Evolutionary conservation across 2,797 vertebrate genomes (phyloP).

Genomic region (Gallirallus australis): DNA sequence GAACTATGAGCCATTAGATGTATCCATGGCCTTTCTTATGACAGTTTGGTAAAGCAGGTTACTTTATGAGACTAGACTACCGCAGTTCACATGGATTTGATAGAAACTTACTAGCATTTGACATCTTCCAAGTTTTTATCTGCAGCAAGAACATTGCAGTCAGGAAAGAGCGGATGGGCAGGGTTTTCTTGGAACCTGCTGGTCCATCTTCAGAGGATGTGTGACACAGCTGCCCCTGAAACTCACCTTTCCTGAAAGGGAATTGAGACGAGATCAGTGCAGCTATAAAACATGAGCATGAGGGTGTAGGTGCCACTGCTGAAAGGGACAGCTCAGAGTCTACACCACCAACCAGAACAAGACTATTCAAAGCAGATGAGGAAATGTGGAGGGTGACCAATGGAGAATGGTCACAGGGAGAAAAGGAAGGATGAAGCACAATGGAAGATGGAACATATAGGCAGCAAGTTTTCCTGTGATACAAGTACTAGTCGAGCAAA

Average conservation of each 20-base stretch:
- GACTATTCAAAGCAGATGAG: not conserved
- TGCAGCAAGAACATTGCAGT: not conserved
- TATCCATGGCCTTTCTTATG: not conserved
- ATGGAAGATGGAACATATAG: not conserved
- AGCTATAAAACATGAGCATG: fast-evolving
- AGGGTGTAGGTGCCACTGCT: not conserved
- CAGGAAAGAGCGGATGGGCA: not conserved
- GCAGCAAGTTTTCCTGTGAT: not conserved
- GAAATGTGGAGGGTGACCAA: not conserved
- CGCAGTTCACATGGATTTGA: not conserved
- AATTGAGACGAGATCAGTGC: fast-evolving
- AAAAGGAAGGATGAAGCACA: not conserved
- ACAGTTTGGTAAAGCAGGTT: not conserved
- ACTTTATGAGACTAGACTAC: not conserved
- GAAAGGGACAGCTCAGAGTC: not conserved
- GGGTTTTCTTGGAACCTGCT: not conserved
- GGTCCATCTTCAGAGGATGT: not conserved
- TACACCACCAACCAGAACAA: fast-evolving
- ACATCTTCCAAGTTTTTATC: not conserved
- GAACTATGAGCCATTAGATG: not conserved
- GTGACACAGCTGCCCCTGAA: not conserved
- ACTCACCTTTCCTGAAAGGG: not conserved
- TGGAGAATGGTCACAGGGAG: not conserved
- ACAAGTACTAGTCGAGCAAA: not conserved
- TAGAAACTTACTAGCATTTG: not conserved